Evolutionary conservation across 23 tunicate species (phyloP), one percentile per base, ranked within the genome.

Genomic region (Oikopleura dioica): DNA sequence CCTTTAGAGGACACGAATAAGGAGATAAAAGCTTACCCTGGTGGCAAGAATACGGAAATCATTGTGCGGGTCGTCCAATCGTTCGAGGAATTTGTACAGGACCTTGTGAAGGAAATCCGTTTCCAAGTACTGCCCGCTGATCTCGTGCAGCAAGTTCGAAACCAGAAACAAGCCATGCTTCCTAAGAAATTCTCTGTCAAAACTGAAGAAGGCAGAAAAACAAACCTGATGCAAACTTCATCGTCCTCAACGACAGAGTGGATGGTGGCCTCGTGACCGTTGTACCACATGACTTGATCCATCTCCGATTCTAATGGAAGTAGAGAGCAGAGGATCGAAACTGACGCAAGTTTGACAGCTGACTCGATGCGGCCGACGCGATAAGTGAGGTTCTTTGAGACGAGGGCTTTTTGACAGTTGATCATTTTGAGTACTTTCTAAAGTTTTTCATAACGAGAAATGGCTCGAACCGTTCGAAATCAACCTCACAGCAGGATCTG

Each of bases 21-120:
- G 9, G 21, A 44, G 16, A 44, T 9, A 44, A 44, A 63, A 63
- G 2, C 16, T 21, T 63, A 63, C 72, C 72, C 26, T 63, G 16
- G 72, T 31, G 26, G 72, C 72, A 16, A 63, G 33, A 63, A 63
- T 63, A 24, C 72, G 30, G 4, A 63, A 16, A 2, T 24, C 30
- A 63, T 63, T 63, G 16, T 63, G 72, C 33, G 72, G 72, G 33
- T 63, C 72, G 26, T 63, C 72, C 2, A 63, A 28, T 28, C 72
- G 30, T 63, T 63, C 33, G 4, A 63, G 26, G 26, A 12, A 63
- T 21, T 63, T 21, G 29, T 16, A 2, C 16, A 12, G 26, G 26
- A 63, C 26, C 26, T 63, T 63, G 33, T 63, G 72, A 28, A 63
- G 72, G 33, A 63, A 63, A 63, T 63, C 72, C 16, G 26, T 63